These are phyloP conservation scores for Crotalus helleri DNA, from an alignment of 2,113 vertebrate genomes.

Conservation along the genomic window DNA sequence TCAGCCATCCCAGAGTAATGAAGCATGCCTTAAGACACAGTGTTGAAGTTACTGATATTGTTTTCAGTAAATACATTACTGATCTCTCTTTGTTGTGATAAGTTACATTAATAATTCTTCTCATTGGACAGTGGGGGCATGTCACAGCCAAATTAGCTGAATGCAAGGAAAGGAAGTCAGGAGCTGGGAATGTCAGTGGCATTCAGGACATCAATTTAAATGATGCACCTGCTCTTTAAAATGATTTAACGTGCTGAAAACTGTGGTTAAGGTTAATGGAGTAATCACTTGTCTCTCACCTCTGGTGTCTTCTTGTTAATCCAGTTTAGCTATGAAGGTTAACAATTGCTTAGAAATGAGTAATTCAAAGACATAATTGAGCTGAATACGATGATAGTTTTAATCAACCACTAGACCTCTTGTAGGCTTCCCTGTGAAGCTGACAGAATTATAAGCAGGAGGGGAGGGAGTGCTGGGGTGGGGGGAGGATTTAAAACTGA, in stretches of 20 bases:
- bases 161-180: constrained; percentile 6
- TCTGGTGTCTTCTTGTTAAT: constrained; percentile 45
- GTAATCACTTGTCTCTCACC: constrained; percentile 61
- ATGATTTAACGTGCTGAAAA: constrained; percentile 43
- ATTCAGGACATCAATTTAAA: constrained; percentile 57
- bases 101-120: not conserved
- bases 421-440: constrained; percentile 44
- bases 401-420: constrained; percentile 34
- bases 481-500: constrained; percentile 21
- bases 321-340: constrained; percentile 54
- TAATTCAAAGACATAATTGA: constrained; percentile 48
- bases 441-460: constrained; percentile 30
- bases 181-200: constrained; percentile 40
- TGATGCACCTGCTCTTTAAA: constrained; percentile 46
- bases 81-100: not conserved
- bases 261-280: constrained; percentile 57
- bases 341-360: constrained; percentile 48
- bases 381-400: constrained; percentile 50
- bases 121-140: not conserved
- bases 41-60: not conserved
- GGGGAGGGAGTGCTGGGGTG: constrained; percentile 21
- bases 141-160: constrained; percentile 22
- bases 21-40: not conserved
- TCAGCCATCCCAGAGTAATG: not conserved
- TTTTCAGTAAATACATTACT: not conserved